Percentiles rank a stretch among this genome's conserved stretches.
Conservation (phyloP, 2,888 invertebrate genomes). For the Pocota personata region DNA sequence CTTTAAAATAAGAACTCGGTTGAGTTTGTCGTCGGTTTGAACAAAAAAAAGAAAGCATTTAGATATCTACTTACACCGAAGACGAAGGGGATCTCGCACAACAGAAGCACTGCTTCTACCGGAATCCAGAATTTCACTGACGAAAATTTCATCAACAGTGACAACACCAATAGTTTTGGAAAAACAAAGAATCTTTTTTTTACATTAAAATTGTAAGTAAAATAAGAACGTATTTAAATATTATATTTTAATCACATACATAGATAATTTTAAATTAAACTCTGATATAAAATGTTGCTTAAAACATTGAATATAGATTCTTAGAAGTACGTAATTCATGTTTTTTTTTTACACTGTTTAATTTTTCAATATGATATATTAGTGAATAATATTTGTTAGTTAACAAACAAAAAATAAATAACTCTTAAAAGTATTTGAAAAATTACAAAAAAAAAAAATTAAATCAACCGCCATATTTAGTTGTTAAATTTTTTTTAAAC, state of each 20-base stretch:
- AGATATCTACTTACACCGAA: neutral
- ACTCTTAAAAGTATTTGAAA: constrained; percentile 20
- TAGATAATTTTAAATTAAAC: constrained; percentile 55
- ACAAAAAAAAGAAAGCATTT: constrained; percentile 17
- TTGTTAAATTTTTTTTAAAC: constrained; percentile 69
- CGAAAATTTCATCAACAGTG: constrained; percentile 29
- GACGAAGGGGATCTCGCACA: constrained; percentile 1
- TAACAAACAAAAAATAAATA: constrained; percentile 13
- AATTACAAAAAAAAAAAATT: constrained; percentile 64
- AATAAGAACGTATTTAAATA: constrained; percentile 49
- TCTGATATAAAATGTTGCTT: constrained; percentile 51
- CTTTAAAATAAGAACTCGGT: neutral
- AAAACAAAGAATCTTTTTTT: constrained; percentile 54
- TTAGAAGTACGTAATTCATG: constrained; percentile 39
- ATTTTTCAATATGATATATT: constrained; percentile 49
- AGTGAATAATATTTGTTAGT: constrained; percentile 26
- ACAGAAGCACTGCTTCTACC: constrained; percentile 10
- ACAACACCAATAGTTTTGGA: constrained; percentile 41
- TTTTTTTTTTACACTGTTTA: constrained; percentile 54
- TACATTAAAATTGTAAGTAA: constrained; percentile 70
- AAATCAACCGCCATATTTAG: constrained; percentile 77
- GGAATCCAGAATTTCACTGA: constrained; percentile 4
- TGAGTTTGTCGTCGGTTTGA: neutral
- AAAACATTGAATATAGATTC: constrained; percentile 41
- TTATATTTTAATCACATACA: constrained; percentile 37